These are phyloP conservation scores for Mamestra configurata DNA, from an alignment of 1,140 invertebrate genomes.

Conservation along the genomic window DNA sequence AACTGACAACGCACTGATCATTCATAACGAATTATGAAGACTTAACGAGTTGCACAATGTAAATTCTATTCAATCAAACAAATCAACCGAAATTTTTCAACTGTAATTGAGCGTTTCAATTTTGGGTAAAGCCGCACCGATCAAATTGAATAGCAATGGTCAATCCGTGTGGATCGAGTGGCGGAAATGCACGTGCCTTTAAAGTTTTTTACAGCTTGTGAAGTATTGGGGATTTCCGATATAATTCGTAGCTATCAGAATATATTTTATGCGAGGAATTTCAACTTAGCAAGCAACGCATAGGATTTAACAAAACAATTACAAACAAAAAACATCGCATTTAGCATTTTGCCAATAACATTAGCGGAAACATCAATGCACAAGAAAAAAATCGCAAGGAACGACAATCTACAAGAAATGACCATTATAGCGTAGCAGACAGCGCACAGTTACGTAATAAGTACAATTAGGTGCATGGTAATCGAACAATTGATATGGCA, in stretches of 20 bases:
- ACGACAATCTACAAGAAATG: conserved; percentile 25
- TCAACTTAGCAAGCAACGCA: too few species aligned
- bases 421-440: neutral
- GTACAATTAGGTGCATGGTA: too few species aligned
- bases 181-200: neutral
- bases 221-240: too few species aligned
- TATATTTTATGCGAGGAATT: too few species aligned
- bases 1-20: too few species aligned
- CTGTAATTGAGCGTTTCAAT: neutral
- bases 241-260: too few species aligned
- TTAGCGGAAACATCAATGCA: neutral
- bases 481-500: too few species aligned
- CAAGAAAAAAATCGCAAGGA: conserved; percentile 37
- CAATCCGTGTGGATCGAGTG: neutral
- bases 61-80: too few species aligned
- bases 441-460: neutral
- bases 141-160: neutral
- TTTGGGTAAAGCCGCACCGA: neutral
- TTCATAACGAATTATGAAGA: too few species aligned
- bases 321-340: conserved; percentile 19
- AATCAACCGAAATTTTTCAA: too few species aligned
- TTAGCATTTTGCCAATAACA: conserved; percentile 1
- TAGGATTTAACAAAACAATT: neutral
- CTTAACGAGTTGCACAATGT: too few species aligned
- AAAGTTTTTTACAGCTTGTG: neutral